Conservation (phyloP, 1,140 invertebrate genomes). For the Drosophila parvula region DNA sequence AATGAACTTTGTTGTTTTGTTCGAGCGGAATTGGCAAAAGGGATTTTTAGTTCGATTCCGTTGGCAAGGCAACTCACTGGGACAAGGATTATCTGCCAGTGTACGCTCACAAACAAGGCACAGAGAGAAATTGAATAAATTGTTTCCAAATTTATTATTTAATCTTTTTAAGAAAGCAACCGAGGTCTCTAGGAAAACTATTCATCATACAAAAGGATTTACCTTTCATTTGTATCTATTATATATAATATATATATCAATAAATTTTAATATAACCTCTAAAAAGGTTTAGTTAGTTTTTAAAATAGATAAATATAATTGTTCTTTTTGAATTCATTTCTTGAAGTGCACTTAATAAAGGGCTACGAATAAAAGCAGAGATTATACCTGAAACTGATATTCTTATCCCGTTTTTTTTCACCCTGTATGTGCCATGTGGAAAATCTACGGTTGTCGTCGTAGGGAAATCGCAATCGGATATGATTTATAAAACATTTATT, state of each 20-base stretch:
- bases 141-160: no score
- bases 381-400: background rate
- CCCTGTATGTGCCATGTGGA: background rate
- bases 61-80: slow-evolving; percentile 28
- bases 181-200: background rate
- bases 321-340: background rate
- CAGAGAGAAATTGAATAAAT: background rate
- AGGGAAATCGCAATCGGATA: slow-evolving; percentile 45
- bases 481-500: slow-evolving; percentile 48
- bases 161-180: background rate
- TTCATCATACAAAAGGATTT: no score
- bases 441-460: slow-evolving; percentile 4
- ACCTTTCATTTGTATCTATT: no score
- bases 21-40: slow-evolving; percentile 36
- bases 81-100: slow-evolving; percentile 32
- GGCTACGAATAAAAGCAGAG: background rate
- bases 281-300: no score
- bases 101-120: slow-evolving; percentile 9
- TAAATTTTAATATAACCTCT: no score
- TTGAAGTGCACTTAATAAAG: background rate
- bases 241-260: no score
- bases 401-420: background rate
- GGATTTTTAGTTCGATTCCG: slow-evolving; percentile 28
- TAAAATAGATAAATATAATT: background rate
- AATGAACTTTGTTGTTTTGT: slow-evolving; percentile 54